Evolutionary conservation across 1,140 invertebrate species (phyloP).

Genomic region (Rhyacophila brunnea): DNA sequence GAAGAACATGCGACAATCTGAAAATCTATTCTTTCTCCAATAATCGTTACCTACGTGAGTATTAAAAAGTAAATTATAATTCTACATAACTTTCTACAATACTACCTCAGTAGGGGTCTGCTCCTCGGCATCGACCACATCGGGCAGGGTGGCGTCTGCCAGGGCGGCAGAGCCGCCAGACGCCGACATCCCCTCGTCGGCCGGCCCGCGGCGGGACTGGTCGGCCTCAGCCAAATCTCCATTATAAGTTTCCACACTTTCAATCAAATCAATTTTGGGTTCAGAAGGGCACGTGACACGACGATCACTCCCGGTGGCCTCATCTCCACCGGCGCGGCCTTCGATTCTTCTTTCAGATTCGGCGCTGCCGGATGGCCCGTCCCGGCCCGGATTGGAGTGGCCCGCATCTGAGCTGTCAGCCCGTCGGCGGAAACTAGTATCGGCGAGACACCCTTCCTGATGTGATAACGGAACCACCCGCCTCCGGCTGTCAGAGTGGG

Average conservation of each 20-base stretch:
- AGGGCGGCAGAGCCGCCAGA: background rate
- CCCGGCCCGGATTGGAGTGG: too few species aligned
- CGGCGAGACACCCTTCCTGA: too few species aligned
- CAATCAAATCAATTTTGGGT: conserved; percentile 50
- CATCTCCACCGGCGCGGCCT: background rate
- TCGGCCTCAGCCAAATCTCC: conserved; percentile 53
- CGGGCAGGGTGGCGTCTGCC: conserved; percentile 43
- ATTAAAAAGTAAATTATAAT: too few species aligned
- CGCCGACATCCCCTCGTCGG: conserved; percentile 28
- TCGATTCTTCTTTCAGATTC: too few species aligned
- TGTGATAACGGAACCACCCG: too few species aligned
- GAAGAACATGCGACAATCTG: too few species aligned
- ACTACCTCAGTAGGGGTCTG: conserved; percentile 54
- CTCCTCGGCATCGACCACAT: conserved; percentile 53
- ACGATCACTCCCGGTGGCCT: background rate
- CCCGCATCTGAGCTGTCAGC: too few species aligned
- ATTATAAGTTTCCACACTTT: conserved; percentile 52
- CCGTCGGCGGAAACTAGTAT: too few species aligned
- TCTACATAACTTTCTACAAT: conserved; percentile 5
- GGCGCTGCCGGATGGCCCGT: too few species aligned
- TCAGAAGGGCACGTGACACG: conserved; percentile 30
- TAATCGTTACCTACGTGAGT: too few species aligned
- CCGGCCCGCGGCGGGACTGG: conserved; percentile 44
- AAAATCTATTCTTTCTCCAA: too few species aligned
- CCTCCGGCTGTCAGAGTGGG: background rate